Evolutionary conservation across 2,888 invertebrate species (phyloP), one percentile per base, ranked within the genome.

Genomic region (Rotaria sp.): DNA sequence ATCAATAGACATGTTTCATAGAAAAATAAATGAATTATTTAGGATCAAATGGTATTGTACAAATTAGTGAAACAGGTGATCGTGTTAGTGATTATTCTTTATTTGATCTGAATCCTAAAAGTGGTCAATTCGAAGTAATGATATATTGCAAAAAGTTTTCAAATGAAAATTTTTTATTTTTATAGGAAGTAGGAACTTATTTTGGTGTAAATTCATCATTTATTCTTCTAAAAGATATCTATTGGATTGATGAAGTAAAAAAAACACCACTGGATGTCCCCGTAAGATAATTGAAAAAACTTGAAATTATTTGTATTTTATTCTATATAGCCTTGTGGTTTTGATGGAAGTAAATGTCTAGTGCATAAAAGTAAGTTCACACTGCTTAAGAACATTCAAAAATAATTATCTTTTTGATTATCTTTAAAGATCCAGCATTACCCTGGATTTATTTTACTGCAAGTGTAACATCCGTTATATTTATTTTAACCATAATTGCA

Each of bases 11-110:
- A n/a, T n/a, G n/a, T n/a, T 18, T 18, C 18, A 18, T 5, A 10
- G 15, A 50, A 50, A 5, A 50, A 5, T 18, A 18, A 18, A 50
- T 50, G 18, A 50, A 18, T 50, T 30, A 5, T 30, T 35, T 67
- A 67, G 67, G 89, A 86, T 87, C 89, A 11, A 89, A 89, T 30
- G 89, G 88, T 21, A 85, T 88, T 38, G 89, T 89, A 1, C 87
- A 88, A 18, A 88, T 90, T 4, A 89, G 89, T 86, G 88, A 88
- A 57, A 89, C 89, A 84, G 90, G 89, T 1, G 90, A 90, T 85
- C 48, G 90, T 38, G 74, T 86, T 21, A 89, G 89, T 86, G 88
- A 88, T 85, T 90, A 88, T 85, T 87, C 89, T 3, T 88, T 90
- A 50, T 85, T 88, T 84, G 89, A 90, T 84, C 88, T 90, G 88